phyloP scores from a whole-genome alignment of 2,113 vertebrate species.

The Macquaria australasica region DNA sequence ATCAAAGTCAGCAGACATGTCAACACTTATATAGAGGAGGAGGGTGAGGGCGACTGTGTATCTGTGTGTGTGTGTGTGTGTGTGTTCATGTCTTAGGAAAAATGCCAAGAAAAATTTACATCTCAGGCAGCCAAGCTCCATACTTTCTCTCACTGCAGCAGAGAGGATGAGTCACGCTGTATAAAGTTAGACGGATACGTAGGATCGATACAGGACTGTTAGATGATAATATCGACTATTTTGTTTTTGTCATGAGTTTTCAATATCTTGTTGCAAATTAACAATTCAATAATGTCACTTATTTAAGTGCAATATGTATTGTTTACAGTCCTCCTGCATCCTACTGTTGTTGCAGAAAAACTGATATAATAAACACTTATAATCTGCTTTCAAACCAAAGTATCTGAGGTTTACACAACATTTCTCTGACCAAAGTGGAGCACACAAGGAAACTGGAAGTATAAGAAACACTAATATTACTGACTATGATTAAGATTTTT shows the following conservation, averaged over 20 bases:
- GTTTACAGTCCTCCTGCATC: not conserved
- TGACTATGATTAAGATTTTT: not conserved
- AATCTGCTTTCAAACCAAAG: not conserved
- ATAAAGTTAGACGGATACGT: constrained; percentile 47
- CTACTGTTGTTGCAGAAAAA: not conserved
- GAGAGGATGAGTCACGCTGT: constrained; percentile 81
- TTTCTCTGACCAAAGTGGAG: not conserved
- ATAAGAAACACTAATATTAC: no score
- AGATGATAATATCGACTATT: not conserved
- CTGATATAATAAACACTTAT: not conserved
- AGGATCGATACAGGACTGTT: constrained; percentile 32
- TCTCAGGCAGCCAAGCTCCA: constrained; percentile 75
- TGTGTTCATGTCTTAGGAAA: constrained; percentile 67
- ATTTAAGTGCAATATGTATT: not conserved
- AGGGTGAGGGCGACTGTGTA: constrained; percentile 22
- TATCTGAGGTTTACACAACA: not conserved
- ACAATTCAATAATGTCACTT: not conserved
- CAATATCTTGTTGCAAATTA: not conserved
- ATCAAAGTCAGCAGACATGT: constrained; percentile 74
- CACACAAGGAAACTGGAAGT: not conserved
- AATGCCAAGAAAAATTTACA: constrained; percentile 82
- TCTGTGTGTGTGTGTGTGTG: not conserved
- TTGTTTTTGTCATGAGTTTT: not conserved
- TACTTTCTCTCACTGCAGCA: constrained; percentile 76
- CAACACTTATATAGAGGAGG: constrained; percentile 65